phyloP scores from a whole-genome alignment of 92 coral and sea anemone genomes.

The Montipora capitata region DNA sequence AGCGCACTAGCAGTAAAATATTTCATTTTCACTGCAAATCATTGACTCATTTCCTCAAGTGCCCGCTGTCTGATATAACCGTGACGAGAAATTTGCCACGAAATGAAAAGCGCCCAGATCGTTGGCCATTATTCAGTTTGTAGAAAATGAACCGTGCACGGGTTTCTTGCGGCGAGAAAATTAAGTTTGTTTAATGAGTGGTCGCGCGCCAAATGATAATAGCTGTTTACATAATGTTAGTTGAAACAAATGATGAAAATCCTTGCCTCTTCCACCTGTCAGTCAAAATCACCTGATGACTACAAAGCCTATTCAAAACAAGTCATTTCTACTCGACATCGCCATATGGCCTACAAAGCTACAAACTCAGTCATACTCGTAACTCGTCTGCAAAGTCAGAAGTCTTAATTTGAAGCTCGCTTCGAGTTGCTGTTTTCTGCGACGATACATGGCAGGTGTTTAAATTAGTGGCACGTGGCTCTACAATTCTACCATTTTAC shows the following conservation, averaged over 20 bases:
- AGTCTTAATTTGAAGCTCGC: neutral
- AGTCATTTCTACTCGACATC: neutral
- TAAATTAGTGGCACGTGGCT: neutral
- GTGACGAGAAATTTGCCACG: too few relatives aligned
- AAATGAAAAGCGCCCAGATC: too few relatives aligned
- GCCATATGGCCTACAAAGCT: slow-evolving; percentile 23
- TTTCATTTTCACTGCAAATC: too few relatives aligned
- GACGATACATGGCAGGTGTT: neutral
- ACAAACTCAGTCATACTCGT: neutral
- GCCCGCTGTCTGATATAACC: too few relatives aligned
- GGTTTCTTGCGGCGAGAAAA: slow-evolving; percentile 2
- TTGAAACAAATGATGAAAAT: slow-evolving; percentile 32
- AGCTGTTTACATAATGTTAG: slow-evolving; percentile 33
- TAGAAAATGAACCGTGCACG: neutral
- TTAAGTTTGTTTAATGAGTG: slow-evolving; percentile 7
- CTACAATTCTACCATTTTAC: neutral
- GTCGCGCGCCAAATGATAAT: slow-evolving; percentile 31
- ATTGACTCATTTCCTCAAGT: too few relatives aligned
- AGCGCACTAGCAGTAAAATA: too few relatives aligned
- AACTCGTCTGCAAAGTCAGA: neutral
- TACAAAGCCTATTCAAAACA: slow-evolving; percentile 32
- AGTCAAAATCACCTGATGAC: slow-evolving; percentile 24
- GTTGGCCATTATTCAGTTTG: too few relatives aligned
- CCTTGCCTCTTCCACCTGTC: slow-evolving; percentile 32
- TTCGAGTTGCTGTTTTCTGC: neutral